Evolutionary conservation across 1,140 invertebrate species (phyloP), one percentile per base, ranked within the genome.

Genomic region (Drosophila neocordata): DNA sequence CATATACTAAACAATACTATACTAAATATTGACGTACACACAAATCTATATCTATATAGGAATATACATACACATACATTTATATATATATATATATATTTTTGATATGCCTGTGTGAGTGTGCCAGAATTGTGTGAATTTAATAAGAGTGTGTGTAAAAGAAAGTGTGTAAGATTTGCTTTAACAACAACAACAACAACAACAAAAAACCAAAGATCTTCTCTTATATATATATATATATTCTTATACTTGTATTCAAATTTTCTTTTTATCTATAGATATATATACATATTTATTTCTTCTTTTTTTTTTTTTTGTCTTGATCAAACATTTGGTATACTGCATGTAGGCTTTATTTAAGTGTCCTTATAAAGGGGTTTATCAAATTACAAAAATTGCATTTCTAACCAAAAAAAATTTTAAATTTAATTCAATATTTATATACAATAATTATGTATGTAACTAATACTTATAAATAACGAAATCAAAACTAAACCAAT

Each of bases 331-430:
- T 75, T 74, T 74, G 74, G 61, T 66, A 76, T 57, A 80, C 72
- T 80, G 69, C 71, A 80, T 65, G 71, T 81, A 81, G 72, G 72
- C 72, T 77, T 87, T 87, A 41, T 87, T 87, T 87, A 85, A 87
- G 81, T 85, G 81, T 85, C 81, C 81, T 85, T 85, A 82, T 48
- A 61, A 79, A 78, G 71, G 73, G 80, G 71, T 83, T 79, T 69
- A 79, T 68, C 77, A 79, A 61, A 79, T 48, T 48, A 48, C 15
- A 48, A 48, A 48, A 48, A 48, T 48, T 48, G 41, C 41, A 48
- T 48, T 48, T 48, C 41, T 48, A 20, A 48, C 41, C 41, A 18
- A 48, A 48, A 48, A 48, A 48, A 48, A 48, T 48, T 48, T 48
- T 18, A 20, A 20, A 48, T 48, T 48, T 48, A 48, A 48, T 48